These are phyloP conservation scores for Trachelus troglodyta DNA, from an alignment of 2,888 invertebrate species.

Conservation along the genomic window DNA sequence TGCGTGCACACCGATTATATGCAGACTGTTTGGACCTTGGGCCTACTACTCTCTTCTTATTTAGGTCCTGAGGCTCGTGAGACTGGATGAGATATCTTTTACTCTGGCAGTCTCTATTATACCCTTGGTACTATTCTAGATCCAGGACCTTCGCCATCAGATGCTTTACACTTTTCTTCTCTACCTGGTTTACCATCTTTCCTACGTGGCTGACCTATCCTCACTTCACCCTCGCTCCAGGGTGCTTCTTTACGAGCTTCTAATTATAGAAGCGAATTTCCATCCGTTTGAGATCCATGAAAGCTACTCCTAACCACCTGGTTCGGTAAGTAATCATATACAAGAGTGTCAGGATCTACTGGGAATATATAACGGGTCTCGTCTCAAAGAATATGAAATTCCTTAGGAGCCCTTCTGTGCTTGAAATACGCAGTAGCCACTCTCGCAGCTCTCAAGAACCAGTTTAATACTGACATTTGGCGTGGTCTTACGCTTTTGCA, in stretches of 20 bases:
- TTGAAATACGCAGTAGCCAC: neutral
- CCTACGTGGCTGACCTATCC: neutral
- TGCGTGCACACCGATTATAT: constrained; percentile 46
- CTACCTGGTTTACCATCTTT: neutral
- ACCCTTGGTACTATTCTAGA: neutral
- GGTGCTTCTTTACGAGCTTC: neutral
- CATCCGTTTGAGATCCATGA: neutral
- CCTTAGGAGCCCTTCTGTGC: neutral
- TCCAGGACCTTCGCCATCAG: neutral
- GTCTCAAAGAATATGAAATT: neutral
- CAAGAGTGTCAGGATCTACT: neutral
- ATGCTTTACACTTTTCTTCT: neutral
- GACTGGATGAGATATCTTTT: neutral
- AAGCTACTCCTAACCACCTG: neutral
- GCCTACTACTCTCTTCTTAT: neutral
- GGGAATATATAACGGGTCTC: neutral
- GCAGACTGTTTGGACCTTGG: neutral
- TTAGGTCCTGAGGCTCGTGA: neutral
- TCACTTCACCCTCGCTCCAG: neutral
- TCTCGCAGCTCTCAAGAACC: constrained; percentile 18
- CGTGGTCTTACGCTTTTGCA: constrained; percentile 24
- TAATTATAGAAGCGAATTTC: neutral
- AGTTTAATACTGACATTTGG: constrained; percentile 30
- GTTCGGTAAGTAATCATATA: neutral
- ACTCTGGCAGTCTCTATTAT: neutral